Base-by-base conservation (phyloP, 2,888 invertebrate species). In the Drosophila nigritarsus region DNA sequence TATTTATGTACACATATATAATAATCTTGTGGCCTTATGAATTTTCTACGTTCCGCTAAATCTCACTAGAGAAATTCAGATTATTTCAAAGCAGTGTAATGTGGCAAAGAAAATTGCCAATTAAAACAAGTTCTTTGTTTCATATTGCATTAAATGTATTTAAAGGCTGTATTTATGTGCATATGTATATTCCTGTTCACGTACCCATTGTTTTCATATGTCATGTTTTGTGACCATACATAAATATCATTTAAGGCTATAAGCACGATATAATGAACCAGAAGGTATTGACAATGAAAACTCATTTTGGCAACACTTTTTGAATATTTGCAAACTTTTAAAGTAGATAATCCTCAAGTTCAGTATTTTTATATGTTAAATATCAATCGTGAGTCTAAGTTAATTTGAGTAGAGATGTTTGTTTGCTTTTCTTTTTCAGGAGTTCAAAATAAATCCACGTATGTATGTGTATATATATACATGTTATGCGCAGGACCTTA, bases 131-230 rank as follows among this genome's bases (percentile, higher is more conserved):
- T 48, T 24, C 8, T 2, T n/a, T n/a, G 7, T 13, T 24, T 27
- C 1, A n/a, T 40, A 20, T 30, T 20, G 3, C 40, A 56, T 15
- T 15, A 40, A 30, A 20, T 40, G 30, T 29, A 29, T 13, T 54
- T 29, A 4, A 56, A 20, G 20, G n/a, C 8, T 30, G 15, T 42
- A n/a, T 42, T 15, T 40, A n/a, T 56, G 15, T 55, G 7, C 5
- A 49, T 13, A 18, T 34, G 13, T 55, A 55, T 20, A 6, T 18
- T 18, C 5, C 5, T 27, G 18, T 49, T 32, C 15, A 66, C 66
- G 20, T 66, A 66, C 66, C 66, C 66, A 67, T 54, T 55, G 38
- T 49, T 67, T 48, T 66, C 66, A 27, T 67, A 36, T 29, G 55
- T 48, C 15, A 36, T 53, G 30, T 66, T 65, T 38, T 53, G 53